Evolutionary conservation across 2,888 invertebrate genomes (phyloP).

Genomic region (Operophtera brumata): DNA sequence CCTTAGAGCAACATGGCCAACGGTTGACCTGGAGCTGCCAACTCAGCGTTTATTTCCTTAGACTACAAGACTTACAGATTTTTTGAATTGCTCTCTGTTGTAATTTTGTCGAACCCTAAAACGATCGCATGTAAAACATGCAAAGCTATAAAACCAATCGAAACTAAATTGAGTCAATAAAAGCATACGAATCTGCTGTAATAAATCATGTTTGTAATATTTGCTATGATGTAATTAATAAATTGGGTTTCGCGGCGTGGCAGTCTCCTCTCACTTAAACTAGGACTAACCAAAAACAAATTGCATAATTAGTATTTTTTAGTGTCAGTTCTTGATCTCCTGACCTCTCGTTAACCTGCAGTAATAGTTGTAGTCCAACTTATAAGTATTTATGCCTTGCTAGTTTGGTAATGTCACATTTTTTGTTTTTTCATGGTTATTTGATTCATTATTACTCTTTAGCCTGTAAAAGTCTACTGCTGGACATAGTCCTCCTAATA

Average conservation of each 20-base stretch:
- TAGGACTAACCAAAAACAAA: constrained; percentile 1
- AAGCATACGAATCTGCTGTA: background rate
- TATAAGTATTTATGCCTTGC: too few species aligned
- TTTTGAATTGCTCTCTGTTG: background rate
- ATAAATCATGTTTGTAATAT: background rate
- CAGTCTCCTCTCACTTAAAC: background rate
- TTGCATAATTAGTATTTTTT: constrained; percentile 1
- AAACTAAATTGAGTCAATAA: background rate
- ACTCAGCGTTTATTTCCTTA: too few species aligned
- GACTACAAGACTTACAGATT: too few species aligned
- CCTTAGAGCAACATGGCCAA: too few species aligned
- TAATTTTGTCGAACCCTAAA: background rate
- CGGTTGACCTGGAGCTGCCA: too few species aligned
- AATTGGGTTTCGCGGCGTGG: background rate
- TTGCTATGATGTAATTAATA: constrained; percentile 1
- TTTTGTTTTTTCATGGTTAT: too few species aligned
- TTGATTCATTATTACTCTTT: too few species aligned
- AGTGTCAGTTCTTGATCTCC: background rate
- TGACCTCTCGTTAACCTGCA: background rate
- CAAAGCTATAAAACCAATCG: background rate
- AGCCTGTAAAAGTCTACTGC: too few species aligned
- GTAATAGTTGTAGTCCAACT: background rate
- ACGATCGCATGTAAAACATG: background rate
- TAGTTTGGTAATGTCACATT: too few species aligned
- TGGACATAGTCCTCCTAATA: too few species aligned